Evolutionary conservation across 1,140 invertebrate species (phyloP), one percentile per base, ranked within the genome.

Genomic region (Wasmannia auropunctata): DNA sequence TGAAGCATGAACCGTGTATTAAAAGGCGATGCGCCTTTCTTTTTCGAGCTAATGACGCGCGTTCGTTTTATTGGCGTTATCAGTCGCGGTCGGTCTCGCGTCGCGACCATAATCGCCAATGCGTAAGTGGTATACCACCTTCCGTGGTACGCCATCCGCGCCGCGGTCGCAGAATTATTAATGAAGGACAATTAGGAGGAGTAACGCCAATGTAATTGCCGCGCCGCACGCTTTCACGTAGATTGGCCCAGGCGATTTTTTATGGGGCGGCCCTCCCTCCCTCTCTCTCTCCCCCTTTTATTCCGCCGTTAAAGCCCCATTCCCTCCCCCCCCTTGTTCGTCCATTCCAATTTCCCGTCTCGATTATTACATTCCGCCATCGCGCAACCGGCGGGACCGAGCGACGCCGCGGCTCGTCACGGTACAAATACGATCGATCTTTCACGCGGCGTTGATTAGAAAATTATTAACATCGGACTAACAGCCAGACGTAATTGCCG

Each of bases 171-270:
- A 88, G 92, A 90, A 92, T 91, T 91, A 92, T 93, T 92, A 93
- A 94, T 88, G 90, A 91, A 89, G 80, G 88, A 88, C 92, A 91
- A 94, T 94, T 93, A 92, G 87, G 86, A 87, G 80, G 83, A 89
- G 88, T 90, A 90, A 90, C 87, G 86, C 74, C 87, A 87, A 85
- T 76, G 85, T 92, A 92, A 93, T 93, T 93, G 92, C 89, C 87
- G 74, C 86, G 80, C 80, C 49, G 62, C 86, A 90, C 86, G 89
- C 88, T 70, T 74, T 62, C 87, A 54, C 62, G 40, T 83, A 62
- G 76, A 79, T 80, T 83, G 67, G 67, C 65, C 79, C 79, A 46
- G 25, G 67, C 37, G 54, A 60, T 72, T 72, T 83, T 72, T 83
- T 72, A 49, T 43, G 60, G 76, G 56, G 67, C 16, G 25, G 25